Evolutionary conservation across 92 coral and sea anemone species (phyloP), one percentile per base, ranked within the genome.

Genomic region (Zoanthus solanderi): DNA sequence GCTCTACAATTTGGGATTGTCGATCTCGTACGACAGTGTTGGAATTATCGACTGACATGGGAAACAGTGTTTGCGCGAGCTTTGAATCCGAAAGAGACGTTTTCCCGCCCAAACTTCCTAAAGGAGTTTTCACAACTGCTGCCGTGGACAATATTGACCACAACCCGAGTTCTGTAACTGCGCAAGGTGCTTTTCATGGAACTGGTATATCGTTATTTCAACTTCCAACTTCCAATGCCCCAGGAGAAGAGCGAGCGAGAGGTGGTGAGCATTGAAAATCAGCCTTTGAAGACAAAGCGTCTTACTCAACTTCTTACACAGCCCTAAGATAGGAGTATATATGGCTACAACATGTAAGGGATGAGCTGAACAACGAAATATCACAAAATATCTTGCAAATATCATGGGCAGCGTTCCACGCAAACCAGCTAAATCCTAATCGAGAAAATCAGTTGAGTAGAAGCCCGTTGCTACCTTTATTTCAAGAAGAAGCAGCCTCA

Each of bases 61-160:
- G 96, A 15, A 93, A 93, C 31, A 84, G 53, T 7, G 96, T 94
- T 0, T 89, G 90, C 15, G 60, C 56, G 11, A 7, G 84, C 15
- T 94, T 58, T 79, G 92, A 92, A 69, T 61, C 76, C 2, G 93
- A 94, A 69, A 89, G 84, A 23, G 93, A 88, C 50, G 92, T 90
- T 3, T 94, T 94, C 57, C 97, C 91, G 0, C 92, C 93, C 48
- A 92, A 87, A 15, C 91, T 92, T 4, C 42, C 48, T 1, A 78
- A 53, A 61, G 37, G 44, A 0, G 23, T 54, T 10, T 54, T 54
- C 15, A 54, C 60, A 54, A 52, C 56, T 7, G 60, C 60, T 54
- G 91, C 95, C 28, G 90, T 94, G 61, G 97, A 94, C 73, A 92
- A 94, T 42, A 90, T 94, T 18, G 97, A 94, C 89, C 93, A 65